A percentile compares a stretch with the other conserved stretches of the same genome.
These are phyloP conservation scores for Laspeyria flexula DNA, from an alignment of 2,888 invertebrate genomes.

Conservation along the genomic window DNA sequence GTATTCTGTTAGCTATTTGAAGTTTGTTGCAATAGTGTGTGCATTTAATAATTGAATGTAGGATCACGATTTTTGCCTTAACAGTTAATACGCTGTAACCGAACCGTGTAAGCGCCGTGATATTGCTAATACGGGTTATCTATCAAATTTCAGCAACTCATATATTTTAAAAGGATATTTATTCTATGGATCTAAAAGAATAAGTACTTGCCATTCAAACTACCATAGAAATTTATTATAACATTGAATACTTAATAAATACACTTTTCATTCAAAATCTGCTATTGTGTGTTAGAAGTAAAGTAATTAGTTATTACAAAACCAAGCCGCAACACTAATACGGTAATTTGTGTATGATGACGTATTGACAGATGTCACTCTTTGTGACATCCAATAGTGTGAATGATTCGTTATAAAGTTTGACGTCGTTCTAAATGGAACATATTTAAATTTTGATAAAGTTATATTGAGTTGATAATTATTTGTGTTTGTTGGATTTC, in stretches of 20 bases:
- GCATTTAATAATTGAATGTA: conserved; percentile 8
- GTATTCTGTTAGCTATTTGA: conserved; percentile 24
- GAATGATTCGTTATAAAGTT: too few relatives aligned
- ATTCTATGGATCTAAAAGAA: too few relatives aligned
- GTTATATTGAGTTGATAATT: too few relatives aligned
- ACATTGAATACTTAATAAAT: too few relatives aligned
- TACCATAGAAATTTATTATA: too few relatives aligned
- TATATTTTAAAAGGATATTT: neutral
- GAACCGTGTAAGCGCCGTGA: neutral
- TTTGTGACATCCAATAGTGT: neutral
- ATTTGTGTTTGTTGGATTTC: too few relatives aligned
- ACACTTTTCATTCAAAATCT: too few relatives aligned
- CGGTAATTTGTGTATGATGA: neutral
- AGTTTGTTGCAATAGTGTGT: conserved; percentile 4
- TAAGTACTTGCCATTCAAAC: too few relatives aligned
- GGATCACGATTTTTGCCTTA: conserved; percentile 4
- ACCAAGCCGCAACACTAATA: neutral
- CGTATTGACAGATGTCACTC: neutral
- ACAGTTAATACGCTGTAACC: neutral
- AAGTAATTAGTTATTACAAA: too few relatives aligned
- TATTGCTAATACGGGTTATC: neutral
- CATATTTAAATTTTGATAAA: too few relatives aligned
- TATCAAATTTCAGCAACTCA: neutral
- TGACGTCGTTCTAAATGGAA: too few relatives aligned
- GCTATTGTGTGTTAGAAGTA: too few relatives aligned